Conservation (phyloP, 2,888 invertebrate genomes). For the Lithophane socia region DNA sequence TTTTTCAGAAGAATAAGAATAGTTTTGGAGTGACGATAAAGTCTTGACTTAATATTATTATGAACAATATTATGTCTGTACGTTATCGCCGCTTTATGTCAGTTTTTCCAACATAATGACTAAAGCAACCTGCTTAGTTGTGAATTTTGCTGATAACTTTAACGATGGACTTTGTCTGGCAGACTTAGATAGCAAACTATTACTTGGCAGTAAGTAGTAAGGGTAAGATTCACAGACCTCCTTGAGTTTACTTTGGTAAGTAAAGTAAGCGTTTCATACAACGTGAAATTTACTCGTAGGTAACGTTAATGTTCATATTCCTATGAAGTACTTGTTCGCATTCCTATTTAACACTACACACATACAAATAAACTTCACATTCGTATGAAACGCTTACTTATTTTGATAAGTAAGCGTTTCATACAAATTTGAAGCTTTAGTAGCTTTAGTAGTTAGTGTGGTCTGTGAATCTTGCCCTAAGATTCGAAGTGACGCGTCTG, state of each 20-base stretch:
- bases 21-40: slow-evolving; percentile 6
- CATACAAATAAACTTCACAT: not conserved
- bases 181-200: slow-evolving; percentile 37
- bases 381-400: not conserved
- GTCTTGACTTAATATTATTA: not conserved
- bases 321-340: not conserved
- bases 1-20: not conserved
- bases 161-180: slow-evolving; percentile 45
- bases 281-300: not conserved
- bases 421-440: no score
- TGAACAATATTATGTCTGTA: no score
- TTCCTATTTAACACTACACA: not conserved
- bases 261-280: not conserved
- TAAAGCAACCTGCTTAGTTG: slow-evolving; percentile 16
- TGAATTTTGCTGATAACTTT: slow-evolving; percentile 44
- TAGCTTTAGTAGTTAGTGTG: not conserved
- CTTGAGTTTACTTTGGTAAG: not conserved
- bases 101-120: slow-evolving; percentile 13
- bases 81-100: not conserved
- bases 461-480: not conserved
- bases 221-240: not conserved
- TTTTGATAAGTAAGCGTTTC: no score
- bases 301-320: not conserved
- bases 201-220: slow-evolving; percentile 17
- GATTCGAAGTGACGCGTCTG: slow-evolving; percentile 12